Evolutionary conservation across 92 coral and sea anemone species (phyloP).

Genomic region (Metridium senile): DNA sequence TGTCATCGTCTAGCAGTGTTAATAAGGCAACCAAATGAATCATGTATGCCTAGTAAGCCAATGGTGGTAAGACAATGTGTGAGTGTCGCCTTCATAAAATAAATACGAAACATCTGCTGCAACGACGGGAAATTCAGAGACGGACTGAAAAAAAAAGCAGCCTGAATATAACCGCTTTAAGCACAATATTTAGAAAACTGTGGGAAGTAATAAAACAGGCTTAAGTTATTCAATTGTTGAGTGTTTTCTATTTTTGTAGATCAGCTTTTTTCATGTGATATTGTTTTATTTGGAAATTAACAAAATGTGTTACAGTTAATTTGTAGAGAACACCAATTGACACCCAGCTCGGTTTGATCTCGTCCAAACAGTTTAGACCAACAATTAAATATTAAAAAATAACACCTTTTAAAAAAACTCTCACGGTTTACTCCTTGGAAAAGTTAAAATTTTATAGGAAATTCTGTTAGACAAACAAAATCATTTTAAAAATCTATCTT

Average conservation of each 20-base stretch:
- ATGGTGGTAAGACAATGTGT: neutral
- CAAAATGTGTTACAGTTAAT: neutral
- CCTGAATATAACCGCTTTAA: neutral
- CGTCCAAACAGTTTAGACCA: neutral
- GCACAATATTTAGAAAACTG: neutral
- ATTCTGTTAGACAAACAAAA: too few species aligned
- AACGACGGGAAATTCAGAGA: neutral
- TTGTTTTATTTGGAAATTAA: constrained; percentile 3
- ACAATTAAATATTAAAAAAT: constrained; percentile 6
- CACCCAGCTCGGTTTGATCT: neutral
- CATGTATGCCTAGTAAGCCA: neutral
- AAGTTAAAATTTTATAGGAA: neutral
- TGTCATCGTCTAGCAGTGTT: neutral
- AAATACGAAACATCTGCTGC: constrained; percentile 6
- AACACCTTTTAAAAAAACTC: neutral
- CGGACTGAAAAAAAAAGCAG: constrained; percentile 10
- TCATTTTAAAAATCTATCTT: too few species aligned
- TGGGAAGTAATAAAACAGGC: neutral
- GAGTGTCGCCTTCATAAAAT: neutral
- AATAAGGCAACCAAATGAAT: constrained; percentile 3
- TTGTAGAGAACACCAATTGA: neutral
- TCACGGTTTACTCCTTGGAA: neutral
- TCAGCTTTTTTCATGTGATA: neutral
- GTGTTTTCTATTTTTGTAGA: neutral
- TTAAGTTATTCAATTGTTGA: neutral